Base-by-base conservation (phyloP, 1,140 invertebrate genomes). In the Zaprionus nigranus region DNA sequence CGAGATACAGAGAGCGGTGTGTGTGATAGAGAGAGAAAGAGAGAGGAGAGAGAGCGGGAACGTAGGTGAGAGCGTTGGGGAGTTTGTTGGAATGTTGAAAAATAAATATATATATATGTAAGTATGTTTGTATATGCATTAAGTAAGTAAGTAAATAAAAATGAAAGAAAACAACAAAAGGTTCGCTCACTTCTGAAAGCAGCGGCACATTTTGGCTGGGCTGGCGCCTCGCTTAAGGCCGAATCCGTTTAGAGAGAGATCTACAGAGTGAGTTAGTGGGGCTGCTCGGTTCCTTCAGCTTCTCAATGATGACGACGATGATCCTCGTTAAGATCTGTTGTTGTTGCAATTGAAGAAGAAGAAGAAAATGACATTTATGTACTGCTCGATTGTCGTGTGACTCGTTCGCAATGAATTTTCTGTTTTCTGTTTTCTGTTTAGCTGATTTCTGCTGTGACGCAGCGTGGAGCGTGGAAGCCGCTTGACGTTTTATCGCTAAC, bases 151-250 rank as follows among this genome's bases (percentile, higher is more conserved):
- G 46, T 46, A 46, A 46, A 72, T 57, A n/a, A 3, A 66, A 13
- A 60, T 54, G 49, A 70, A 59, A 64, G 51, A 38, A 66, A 38
- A 60, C 64, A 68, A 63, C 38, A 26, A 73, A 73, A 36, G 71
- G 54, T 81, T 67, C 74, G 79, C 91, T 92, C 79, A 92, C 91
- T 83, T 91, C 78, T 92, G 91, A 76, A 80, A 92, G 62, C 91
- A 92, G 72, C 91, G 91, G 88, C 91, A 92, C 91, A 92, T 92
- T 81, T 85, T 86, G 63, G 22, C 46, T 51, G 46, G 20, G 11
- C 57, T 51, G 49, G 38, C 60, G 20, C 53, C 57, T 61, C 24
- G 36, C 36, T 38, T 38, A 38, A 38, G 36, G 36, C 40, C 40
- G 40, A 17, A 46, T n/a, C 56, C 60, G 24, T 17, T n/a, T 28